Evolutionary conservation across 2,113 vertebrate species (phyloP).

Genomic region (Pterocles burchelli): DNA sequence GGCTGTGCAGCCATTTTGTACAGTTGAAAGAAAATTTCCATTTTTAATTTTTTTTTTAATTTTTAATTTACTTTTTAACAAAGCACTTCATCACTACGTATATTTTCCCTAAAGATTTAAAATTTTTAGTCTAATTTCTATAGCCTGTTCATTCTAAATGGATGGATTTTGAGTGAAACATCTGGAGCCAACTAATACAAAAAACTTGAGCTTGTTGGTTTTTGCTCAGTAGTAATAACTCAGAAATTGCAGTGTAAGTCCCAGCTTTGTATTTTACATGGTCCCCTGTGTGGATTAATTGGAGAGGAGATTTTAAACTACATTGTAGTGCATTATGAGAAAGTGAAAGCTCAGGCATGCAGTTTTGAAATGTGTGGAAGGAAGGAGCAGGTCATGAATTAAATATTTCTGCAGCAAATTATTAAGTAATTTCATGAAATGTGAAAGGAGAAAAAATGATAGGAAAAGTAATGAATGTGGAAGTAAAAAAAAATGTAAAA

Average conservation of each 20-base stretch:
- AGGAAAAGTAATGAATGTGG: not conserved
- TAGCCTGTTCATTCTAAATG: not conserved
- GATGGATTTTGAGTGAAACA: not conserved
- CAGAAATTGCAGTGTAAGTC: not conserved
- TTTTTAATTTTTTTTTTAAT: not conserved
- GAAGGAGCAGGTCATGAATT: not conserved
- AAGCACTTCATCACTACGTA: not conserved
- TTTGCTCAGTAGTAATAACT: not conserved
- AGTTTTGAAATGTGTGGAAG: not conserved
- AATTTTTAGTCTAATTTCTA: not conserved
- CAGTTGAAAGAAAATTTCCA: not conserved
- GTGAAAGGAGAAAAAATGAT: not conserved
- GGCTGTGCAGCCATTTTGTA: not conserved
- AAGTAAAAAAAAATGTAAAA: not conserved
- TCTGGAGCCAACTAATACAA: not conserved
- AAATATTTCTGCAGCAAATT: not conserved
- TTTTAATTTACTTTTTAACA: not conserved
- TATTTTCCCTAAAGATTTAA: not conserved
- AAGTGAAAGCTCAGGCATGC: not conserved
- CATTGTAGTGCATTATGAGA: not conserved
- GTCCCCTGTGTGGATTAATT: not conserved
- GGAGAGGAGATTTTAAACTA: not conserved
- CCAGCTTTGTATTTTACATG: not conserved
- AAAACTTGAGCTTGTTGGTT: not conserved
- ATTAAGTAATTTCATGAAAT: not conserved